Conservation (phyloP, 2,113 vertebrate genomes). For the Eolophus roseicapilla region DNA sequence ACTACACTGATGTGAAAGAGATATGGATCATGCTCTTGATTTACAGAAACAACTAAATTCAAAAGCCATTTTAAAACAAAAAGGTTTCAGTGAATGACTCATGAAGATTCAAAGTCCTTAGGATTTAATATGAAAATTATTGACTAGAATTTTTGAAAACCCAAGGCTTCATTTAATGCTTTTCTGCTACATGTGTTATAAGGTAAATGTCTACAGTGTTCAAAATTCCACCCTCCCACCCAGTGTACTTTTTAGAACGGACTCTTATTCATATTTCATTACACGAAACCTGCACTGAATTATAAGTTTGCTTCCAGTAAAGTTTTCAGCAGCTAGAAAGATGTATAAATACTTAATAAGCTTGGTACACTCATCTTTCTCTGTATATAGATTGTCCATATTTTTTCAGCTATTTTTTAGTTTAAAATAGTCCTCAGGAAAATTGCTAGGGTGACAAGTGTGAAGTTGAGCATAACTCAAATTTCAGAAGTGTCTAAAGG, state of each 20-base stretch:
- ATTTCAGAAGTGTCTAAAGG: not conserved
- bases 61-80: not conserved
- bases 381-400: not conserved
- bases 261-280: slow-evolving; percentile 8
- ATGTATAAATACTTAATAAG: not conserved
- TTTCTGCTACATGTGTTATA: not conserved
- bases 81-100: not conserved
- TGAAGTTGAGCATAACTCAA: not conserved
- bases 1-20: not conserved
- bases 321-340: not conserved
- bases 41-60: not conserved
- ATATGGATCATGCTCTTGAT: not conserved
- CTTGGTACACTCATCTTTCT: not conserved
- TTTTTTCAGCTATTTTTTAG: not conserved
- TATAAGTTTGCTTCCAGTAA: not conserved
- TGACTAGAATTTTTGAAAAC: not conserved
- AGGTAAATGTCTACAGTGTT: not conserved
- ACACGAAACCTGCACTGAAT: not conserved
- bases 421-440: not conserved
- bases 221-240: not conserved
- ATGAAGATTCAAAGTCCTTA: not conserved
- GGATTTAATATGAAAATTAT: slow-evolving; percentile 4
- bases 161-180: not conserved
- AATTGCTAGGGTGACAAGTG: not conserved
- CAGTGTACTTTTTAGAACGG: not conserved